A percentile compares a stretch with the other conserved stretches of the same genome.
phyloP scores from a whole-genome alignment of 2,113 vertebrate species.

The Ifrita kowaldi region DNA sequence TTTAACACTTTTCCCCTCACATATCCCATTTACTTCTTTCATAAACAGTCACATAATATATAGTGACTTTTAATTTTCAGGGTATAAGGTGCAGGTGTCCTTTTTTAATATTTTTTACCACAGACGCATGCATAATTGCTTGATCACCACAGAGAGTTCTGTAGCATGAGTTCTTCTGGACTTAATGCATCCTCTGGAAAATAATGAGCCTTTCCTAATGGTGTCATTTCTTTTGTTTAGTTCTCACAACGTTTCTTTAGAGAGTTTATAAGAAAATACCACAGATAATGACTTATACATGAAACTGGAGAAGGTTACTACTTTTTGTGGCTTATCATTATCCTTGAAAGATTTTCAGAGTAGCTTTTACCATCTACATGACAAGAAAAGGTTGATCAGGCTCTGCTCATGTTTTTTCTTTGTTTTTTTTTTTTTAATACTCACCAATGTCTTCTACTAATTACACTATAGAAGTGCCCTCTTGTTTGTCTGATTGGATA shows the following conservation, averaged over 20 bases:
- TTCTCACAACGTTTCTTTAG: neutral
- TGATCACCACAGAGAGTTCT: neutral
- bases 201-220: neutral
- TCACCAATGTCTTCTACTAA: neutral
- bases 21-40: neutral
- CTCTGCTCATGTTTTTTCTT: neutral
- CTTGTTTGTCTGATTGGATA: slow-evolving; percentile 28
- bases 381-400: neutral
- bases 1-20: neutral
- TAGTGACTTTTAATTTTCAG: neutral
- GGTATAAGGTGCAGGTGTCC: neutral
- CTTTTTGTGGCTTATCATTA: neutral
- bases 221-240: neutral
- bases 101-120: neutral
- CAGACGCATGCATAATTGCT: neutral
- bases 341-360: neutral
- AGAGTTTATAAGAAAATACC: neutral
- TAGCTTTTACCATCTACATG: neutral
- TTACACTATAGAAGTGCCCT: neutral
- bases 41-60: neutral
- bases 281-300: neutral
- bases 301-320: neutral
- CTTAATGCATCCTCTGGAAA: neutral
- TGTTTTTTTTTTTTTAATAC: neutral
- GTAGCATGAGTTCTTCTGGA: neutral